These are phyloP conservation scores for Boleophthalmus pectinirostris DNA, from an alignment of 2,113 vertebrate genomes.

Conservation along the genomic window DNA sequence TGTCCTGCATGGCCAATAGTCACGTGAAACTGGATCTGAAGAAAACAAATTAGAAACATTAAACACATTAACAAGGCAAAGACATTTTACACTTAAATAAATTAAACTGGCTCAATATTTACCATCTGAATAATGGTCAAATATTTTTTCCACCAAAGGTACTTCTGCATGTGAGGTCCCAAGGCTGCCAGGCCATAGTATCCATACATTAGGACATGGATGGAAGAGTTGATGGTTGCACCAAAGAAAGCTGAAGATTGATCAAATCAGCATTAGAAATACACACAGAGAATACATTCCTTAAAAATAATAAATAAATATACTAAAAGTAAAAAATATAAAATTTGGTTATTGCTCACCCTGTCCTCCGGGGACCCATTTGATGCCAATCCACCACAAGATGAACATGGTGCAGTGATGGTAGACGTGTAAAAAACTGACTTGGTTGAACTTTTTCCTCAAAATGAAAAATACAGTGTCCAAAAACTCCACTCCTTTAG, in stretches of 20 bases:
- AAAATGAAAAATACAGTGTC: slow-evolving; percentile 98
- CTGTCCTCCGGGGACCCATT: slow-evolving; percentile 98
- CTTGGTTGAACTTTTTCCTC: slow-evolving; percentile 98
- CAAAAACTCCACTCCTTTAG: slow-evolving; percentile 97
- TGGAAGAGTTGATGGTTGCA: slow-evolving; percentile 91
- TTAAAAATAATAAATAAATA: neutral
- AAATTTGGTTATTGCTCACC: slow-evolving; percentile 78
- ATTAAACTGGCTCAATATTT: slow-evolving; percentile 46
- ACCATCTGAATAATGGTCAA: slow-evolving; percentile 98
- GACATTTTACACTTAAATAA: neutral
- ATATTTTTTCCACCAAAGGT: slow-evolving; percentile 98
- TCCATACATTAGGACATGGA: slow-evolving; percentile 96
- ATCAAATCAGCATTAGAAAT: neutral
- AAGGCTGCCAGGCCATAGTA: slow-evolving; percentile 95
- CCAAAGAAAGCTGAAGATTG: slow-evolving; percentile 90
- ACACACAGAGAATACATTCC: neutral
- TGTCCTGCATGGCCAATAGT: slow-evolving; percentile 93
- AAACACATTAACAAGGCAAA: neutral
- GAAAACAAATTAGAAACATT: neutral
- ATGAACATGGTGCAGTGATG: slow-evolving; percentile 99
- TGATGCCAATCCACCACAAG: slow-evolving; percentile 99
- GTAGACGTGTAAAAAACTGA: slow-evolving; percentile 98
- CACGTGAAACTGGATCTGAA: slow-evolving; percentile 95
- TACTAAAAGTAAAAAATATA: neutral
- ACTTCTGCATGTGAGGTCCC: slow-evolving; percentile 95